Percentiles rank a stretch among this genome's conserved stretches.
phyloP scores from a whole-genome alignment of 2,113 vertebrate genomes.

The Pica pica region DNA sequence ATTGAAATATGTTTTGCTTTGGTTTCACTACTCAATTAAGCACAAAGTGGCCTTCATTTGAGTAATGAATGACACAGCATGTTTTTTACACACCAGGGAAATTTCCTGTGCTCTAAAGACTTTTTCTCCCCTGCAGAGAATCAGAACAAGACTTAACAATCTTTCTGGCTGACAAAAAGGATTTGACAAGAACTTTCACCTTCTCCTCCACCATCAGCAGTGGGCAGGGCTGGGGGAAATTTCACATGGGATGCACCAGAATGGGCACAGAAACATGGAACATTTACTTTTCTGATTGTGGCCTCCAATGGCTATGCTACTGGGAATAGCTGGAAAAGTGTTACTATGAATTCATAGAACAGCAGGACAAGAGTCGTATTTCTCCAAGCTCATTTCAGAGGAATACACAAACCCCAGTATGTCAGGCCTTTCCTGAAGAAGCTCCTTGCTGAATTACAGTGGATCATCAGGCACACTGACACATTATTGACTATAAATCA shows the following conservation, averaged over 20 bases:
- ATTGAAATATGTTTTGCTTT: neutral
- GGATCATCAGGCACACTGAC: neutral
- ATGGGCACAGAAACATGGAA: neutral
- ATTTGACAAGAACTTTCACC: neutral
- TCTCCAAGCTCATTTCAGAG: neutral
- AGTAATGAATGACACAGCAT: neutral
- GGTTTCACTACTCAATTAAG: neutral
- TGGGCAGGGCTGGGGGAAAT: neutral
- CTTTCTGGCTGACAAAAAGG: neutral
- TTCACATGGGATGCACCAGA: neutral
- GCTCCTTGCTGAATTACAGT: neutral
- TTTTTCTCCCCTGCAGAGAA: neutral
- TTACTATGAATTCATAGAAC: neutral
- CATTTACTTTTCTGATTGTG: neutral
- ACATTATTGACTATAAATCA: neutral
- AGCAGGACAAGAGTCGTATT: neutral
- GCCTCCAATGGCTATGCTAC: accelerated
- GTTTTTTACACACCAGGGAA: neutral
- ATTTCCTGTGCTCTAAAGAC: neutral
- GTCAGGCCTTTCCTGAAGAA: neutral
- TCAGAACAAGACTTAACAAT: neutral
- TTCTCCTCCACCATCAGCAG: neutral
- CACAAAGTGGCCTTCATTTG: constrained; percentile 31
- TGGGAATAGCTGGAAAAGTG: neutral
- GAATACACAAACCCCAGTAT: neutral